Evolutionary conservation across 2,888 invertebrate species (phyloP), one percentile per base, ranked within the genome.

Genomic region (Lithodes maja): DNA sequence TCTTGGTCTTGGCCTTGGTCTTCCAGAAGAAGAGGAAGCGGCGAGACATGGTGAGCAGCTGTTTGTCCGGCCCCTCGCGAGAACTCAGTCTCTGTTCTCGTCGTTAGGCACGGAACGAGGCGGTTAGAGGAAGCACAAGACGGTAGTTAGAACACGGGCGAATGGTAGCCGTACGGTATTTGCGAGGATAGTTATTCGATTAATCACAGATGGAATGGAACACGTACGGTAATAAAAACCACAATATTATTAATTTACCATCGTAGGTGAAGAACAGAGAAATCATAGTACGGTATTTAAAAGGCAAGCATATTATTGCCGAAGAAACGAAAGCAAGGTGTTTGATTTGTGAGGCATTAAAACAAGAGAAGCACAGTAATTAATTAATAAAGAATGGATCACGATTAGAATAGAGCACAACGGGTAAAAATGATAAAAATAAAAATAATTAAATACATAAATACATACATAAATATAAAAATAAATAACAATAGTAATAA

Each of bases 11-110:
- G 54, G 80, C 61, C 50, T 81, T 80, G 55, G 74, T 81, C 50
- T 86, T 81, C 86, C 74, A 86, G 75, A 86, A 86, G 71, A 86
- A 81, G 55, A 81, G 81, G 81, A 86, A 86, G 33, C 80, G 53
- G 2, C 74, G 71, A n/a, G 86, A 86, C 81, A 80, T 80, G 61
- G 81, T 75, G 50, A 80, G 7, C 2, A 75, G n/a, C 53, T 74
- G 75, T 49, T 54, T 81, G 52, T 81, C 71, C 17, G 71, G 12
- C 3, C 71, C 71, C 71, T 71, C 71, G 17, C 71, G 15, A n/a
- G 71, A 71, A 3, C 71, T 17, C 3, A 12, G 15, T 17, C 71
- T 12, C 71, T 71, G 71, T 17, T 5, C 71, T 5, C 17, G 61
- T 7, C 61, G 61, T 61, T 12, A 61, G 7, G 61, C 61, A 5